Base-by-base conservation (phyloP, 2,888 invertebrate species). In the Harmothoe impar region DNA sequence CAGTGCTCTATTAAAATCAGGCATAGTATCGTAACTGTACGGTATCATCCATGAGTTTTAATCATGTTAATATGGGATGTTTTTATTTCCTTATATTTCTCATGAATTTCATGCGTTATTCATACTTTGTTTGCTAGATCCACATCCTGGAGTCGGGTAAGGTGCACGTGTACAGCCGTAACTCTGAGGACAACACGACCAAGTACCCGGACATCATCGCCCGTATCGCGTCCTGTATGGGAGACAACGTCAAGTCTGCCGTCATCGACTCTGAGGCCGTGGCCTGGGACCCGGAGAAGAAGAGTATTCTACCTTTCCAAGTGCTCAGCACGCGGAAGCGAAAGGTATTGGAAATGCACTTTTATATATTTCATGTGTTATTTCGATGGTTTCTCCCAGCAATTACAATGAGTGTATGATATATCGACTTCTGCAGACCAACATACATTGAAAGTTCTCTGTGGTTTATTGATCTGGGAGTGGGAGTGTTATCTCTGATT, bases 181-280 rank as follows among this genome's bases (percentile, higher is more conserved):
- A 99, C 96, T 99, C 99, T 95, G 98, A 99, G 96, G 97, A 99
- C 95, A 98, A 98, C 95, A 98, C 98, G 0, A 96, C 97, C 90
- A 99, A 99, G 96, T 99, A 99, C 97, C 99, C 99, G 0, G 99
- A 99, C 96, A 97, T 99, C 68, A 97, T 99, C 93, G 96, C 97
- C 0, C 96, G 98, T 84, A 96, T 99, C 93, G 94, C 94, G 7
- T 93, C 93, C 23, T 94, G 93, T n/a, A 68, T 92, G 90, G 94
- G 92, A 89, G 94, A 93, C 81, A 94, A 91, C 31, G 98, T 98
- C 0, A 96, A 96, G 84, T 98, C 98, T 54, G 99, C 98, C 95
- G 98, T 99, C 94, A 96, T 99, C 91, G 99, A 99, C 96, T 98
- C 98, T 92, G 99, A 99, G 96, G 98, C 98, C 5, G 99, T 99